These are phyloP conservation scores for Zootoca vivipara DNA, from an alignment of 2,113 vertebrate species.

Conservation along the genomic window DNA sequence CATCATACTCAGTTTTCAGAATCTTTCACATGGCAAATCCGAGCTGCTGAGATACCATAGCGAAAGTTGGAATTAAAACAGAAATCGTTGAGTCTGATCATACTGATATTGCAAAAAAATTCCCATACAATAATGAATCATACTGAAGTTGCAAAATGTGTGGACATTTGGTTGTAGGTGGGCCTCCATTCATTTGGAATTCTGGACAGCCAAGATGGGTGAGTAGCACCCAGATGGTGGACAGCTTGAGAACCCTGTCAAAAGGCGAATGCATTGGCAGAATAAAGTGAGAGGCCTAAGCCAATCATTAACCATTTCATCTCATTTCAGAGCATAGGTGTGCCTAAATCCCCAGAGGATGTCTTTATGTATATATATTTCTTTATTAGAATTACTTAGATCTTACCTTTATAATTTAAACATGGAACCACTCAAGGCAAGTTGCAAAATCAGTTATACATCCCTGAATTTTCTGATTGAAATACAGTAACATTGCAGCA, in stretches of 20 bases:
- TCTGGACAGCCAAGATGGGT: slow-evolving; percentile 62
- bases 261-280: slow-evolving; percentile 69
- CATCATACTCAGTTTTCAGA: neutral
- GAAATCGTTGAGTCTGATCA: slow-evolving; percentile 31
- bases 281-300: slow-evolving; percentile 42
- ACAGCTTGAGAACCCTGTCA: slow-evolving; percentile 67
- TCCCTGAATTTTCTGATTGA: neutral
- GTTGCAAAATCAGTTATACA: neutral
- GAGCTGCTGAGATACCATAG: neutral
- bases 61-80: slow-evolving; percentile 30
- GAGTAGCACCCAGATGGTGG: slow-evolving; percentile 73
- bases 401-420: neutral
- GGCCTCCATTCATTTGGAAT: slow-evolving; percentile 51
- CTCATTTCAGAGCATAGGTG: slow-evolving; percentile 39
- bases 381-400: neutral
- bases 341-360: slow-evolving; percentile 37
- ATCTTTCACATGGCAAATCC: neutral
- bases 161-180: slow-evolving; percentile 73
- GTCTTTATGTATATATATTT: neutral
- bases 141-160: slow-evolving; percentile 52
- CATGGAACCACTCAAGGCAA: neutral
- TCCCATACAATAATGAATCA: slow-evolving; percentile 55
- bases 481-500: neutral
- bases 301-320: slow-evolving; percentile 49
- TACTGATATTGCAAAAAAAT: slow-evolving; percentile 43